phyloP scores from a whole-genome alignment of 1,140 invertebrate species.

The Aleiodes sp. region DNA sequence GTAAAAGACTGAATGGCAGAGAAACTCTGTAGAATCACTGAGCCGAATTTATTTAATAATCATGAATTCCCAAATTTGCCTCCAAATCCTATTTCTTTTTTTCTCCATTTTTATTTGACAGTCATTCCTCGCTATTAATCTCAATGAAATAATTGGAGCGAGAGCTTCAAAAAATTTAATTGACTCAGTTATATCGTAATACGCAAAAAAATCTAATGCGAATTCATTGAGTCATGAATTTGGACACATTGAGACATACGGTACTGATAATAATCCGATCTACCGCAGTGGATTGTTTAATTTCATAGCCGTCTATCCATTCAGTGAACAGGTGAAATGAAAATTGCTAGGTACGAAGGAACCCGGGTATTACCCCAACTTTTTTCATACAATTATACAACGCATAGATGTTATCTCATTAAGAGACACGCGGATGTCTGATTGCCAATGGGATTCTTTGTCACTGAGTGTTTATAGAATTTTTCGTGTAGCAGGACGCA shows the following conservation, averaged over 20 bases:
- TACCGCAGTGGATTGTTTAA: slow-evolving; percentile 6
- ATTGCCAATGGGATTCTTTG: not conserved
- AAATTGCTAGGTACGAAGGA: slow-evolving; percentile 5
- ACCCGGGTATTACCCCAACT: not conserved
- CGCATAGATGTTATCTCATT: not conserved
- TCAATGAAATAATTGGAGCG: too few species aligned
- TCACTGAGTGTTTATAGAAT: not conserved
- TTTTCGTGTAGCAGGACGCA: too few species aligned
- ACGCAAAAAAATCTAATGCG: not conserved
- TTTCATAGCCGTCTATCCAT: slow-evolving; percentile 7
- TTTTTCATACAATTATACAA: not conserved
- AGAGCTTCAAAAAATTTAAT: not conserved
- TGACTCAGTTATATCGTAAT: not conserved
- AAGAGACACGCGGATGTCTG: not conserved
- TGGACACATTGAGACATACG: not conserved
- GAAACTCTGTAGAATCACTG: too few species aligned
- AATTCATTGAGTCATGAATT: not conserved
- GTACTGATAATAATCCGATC: slow-evolving; percentile 2
- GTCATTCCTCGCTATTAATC: too few species aligned
- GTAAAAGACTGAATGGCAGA: too few species aligned
- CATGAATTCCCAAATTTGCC: too few species aligned
- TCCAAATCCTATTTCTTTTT: too few species aligned
- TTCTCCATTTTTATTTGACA: too few species aligned
- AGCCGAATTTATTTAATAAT: too few species aligned
- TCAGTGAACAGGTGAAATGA: slow-evolving; percentile 2